Conservation (phyloP, 2,797 vertebrate species). For the Chromobotia macracanthus region DNA sequence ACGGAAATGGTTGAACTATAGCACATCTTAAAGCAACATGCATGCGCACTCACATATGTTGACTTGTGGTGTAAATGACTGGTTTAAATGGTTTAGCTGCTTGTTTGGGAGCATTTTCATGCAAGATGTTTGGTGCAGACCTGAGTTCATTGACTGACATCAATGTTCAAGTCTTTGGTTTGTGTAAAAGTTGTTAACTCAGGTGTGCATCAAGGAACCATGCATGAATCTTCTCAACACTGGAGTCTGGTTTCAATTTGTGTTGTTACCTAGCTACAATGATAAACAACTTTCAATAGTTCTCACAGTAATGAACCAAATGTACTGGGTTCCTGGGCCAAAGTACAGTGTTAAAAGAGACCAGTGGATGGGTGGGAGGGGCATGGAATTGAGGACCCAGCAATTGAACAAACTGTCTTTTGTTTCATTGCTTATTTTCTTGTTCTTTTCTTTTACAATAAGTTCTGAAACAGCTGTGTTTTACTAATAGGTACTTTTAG, state of each 20-base stretch:
- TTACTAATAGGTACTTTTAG: not conserved
- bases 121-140: not conserved
- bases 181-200: not conserved
- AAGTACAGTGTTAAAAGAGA: not conserved
- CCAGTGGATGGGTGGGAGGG: not conserved
- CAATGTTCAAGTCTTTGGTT: not conserved
- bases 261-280: not conserved
- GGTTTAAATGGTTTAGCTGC: not conserved
- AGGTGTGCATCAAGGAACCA: not conserved
- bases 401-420: not conserved
- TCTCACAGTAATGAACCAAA: not conserved
- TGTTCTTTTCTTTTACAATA: not conserved
- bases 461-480: not conserved
- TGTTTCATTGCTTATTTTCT: not conserved
- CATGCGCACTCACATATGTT: slow-evolving; percentile 23
- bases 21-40: slow-evolving; percentile 22
- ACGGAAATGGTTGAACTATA: not conserved
- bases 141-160: not conserved
- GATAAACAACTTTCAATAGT: not conserved
- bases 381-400: not conserved
- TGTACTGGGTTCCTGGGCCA: not conserved
- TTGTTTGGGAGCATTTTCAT: not conserved
- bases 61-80: not conserved
- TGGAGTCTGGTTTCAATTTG: not conserved
- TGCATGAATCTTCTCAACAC: not conserved